Conservation (phyloP, 1,140 invertebrate species). For the Lepidurus packardi region DNA sequence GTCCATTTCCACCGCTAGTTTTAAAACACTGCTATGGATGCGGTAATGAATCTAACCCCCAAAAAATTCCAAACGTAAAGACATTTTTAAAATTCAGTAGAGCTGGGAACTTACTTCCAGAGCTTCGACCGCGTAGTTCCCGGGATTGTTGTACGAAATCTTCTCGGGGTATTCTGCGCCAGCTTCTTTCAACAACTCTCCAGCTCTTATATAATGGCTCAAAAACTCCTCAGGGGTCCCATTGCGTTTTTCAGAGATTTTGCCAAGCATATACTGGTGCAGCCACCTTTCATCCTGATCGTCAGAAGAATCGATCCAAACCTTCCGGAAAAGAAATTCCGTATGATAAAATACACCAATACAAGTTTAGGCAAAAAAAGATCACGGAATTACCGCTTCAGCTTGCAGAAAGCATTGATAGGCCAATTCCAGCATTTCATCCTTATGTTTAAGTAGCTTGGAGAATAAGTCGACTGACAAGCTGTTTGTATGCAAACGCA, state of each 20-base stretch:
- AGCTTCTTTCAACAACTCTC: slow-evolving; percentile 66
- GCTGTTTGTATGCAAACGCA: slow-evolving; percentile 59
- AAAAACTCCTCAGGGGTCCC: slow-evolving; percentile 66
- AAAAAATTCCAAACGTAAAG: slow-evolving; percentile 17
- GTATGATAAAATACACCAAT: background rate
- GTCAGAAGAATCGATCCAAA: slow-evolving; percentile 38
- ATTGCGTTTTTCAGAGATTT: slow-evolving; percentile 77
- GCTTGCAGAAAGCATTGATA: slow-evolving; percentile 69
- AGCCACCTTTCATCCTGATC: slow-evolving; percentile 77
- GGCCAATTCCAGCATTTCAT: slow-evolving; percentile 68
- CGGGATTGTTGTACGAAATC: slow-evolving; percentile 76
- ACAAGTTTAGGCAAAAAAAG: background rate
- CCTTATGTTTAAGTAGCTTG: slow-evolving; percentile 65
- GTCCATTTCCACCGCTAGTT: background rate
- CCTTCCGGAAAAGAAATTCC: background rate
- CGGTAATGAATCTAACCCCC: background rate
- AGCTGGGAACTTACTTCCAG: slow-evolving; percentile 70
- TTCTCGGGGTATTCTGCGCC: slow-evolving; percentile 76
- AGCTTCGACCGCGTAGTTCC: slow-evolving; percentile 78
- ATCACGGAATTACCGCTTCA: slow-evolving; percentile 51
- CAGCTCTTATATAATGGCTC: slow-evolving; percentile 68
- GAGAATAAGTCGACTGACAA: slow-evolving; percentile 70
- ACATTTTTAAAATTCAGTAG: slow-evolving; percentile 70
- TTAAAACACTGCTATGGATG: background rate
- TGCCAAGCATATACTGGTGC: slow-evolving; percentile 86